Base-by-base conservation (phyloP, 2,113 vertebrate species). In the Halichoeres trimaculatus region DNA sequence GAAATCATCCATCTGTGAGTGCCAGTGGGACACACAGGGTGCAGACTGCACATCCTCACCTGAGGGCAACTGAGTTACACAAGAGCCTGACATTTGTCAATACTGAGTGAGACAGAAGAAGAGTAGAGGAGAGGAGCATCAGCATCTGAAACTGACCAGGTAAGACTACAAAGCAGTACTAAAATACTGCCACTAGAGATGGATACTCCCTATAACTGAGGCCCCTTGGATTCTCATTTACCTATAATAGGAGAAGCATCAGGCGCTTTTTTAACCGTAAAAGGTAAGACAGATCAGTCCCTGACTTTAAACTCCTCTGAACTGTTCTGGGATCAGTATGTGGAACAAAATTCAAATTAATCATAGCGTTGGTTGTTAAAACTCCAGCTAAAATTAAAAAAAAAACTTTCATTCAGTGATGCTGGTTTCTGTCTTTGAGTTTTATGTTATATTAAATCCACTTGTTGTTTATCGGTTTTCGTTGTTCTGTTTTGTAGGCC, bases 61-160 rank as follows among this genome's bases (percentile, higher is more conserved):
- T 43, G 54, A 68, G 36, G 68, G 41, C 34, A 2, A 9, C 13
- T n/a, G 1, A 40, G 17, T 58, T 11, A 56, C 62, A 30, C 64
- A 40, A 20, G 47, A 53, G 8, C 40, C 4, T 36, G 54, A 51
- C 47, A 3, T 60, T 52, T 38, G 69, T 58, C 20, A 54, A 62
- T 14, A 55, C 7, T 26, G 20, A 30, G 19, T 10, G 7, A 64
- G 64, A 57, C 13, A 34, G 19, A 16, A 8, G 36, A 48, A 8
- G 7, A 22, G 62, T 19, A 43, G 4, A 61, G 16, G 30, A 35
- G 48, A 53, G 17, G 19, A 45, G 30, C 61, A 17, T 56, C 70
- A 38, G 40, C 22, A 22, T 1, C 30, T 30, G 38, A 61, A 53
- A 61, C 34, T 41, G 52, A 75, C 62, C 48, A 82, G 82, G 85